Evolutionary conservation across 2,888 invertebrate genomes (phyloP).

Genomic region (Trisateles emortualis): DNA sequence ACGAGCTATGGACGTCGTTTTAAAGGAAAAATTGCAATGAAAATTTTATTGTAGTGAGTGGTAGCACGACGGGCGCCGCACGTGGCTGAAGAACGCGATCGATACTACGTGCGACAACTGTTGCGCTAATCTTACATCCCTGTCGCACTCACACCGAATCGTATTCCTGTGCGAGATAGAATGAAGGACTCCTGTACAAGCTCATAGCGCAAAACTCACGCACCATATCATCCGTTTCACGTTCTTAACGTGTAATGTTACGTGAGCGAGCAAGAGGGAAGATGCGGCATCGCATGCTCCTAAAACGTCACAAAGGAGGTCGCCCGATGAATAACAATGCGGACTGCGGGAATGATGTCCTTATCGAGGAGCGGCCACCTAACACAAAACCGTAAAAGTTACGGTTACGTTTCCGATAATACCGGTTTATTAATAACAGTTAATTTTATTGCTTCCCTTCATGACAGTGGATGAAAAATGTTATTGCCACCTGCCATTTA

Average conservation of each 20-base stretch:
- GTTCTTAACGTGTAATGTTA: conserved; percentile 24
- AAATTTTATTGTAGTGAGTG: conserved; percentile 49
- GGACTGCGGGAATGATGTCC: conserved; percentile 85
- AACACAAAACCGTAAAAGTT: conserved; percentile 35
- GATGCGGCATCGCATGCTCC: conserved; percentile 83
- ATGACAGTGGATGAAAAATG: not conserved
- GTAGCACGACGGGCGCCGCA: conserved; percentile 64
- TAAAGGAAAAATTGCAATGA: conserved; percentile 45
- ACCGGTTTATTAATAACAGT: conserved; percentile 37
- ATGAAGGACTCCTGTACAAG: conserved; percentile 68
- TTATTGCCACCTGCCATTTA: not conserved
- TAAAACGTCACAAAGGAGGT: conserved; percentile 83
- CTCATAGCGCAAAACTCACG: conserved; percentile 80
- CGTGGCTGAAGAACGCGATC: conserved; percentile 73
- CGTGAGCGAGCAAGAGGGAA: conserved; percentile 57
- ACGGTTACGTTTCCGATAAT: conserved; percentile 28
- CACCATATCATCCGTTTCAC: conserved; percentile 62
- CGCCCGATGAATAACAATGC: conserved; percentile 85
- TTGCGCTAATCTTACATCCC: conserved; percentile 71
- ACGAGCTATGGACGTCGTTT: conserved; percentile 46
- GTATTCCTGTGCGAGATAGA: conserved; percentile 50
- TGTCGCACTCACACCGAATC: conserved; percentile 39
- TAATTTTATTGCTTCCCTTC: conserved; percentile 30
- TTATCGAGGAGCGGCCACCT: conserved; percentile 63
- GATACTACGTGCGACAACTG: conserved; percentile 83